Conservation (phyloP, 2,113 vertebrate genomes). For the Tringa solitaria region DNA sequence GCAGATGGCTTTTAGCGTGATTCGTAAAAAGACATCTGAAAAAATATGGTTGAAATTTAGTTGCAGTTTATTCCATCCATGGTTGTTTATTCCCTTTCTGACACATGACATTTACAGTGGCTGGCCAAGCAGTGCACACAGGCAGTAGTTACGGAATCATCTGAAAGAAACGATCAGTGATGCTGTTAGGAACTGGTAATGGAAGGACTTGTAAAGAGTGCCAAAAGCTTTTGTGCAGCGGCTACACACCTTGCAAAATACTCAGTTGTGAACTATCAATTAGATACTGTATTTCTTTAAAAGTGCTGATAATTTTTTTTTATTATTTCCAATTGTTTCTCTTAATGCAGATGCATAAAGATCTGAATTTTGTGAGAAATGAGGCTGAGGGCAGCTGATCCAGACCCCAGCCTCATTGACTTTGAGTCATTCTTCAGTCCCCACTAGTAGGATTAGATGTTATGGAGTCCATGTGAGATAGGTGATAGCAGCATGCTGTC, state of each 20-base stretch:
- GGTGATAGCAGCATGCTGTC: not conserved
- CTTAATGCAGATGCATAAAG: not conserved
- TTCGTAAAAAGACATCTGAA: not conserved
- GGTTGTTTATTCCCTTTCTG: not conserved
- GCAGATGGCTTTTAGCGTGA: not conserved
- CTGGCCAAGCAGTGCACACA: not conserved
- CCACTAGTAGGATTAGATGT: not conserved
- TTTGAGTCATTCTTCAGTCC: not conserved
- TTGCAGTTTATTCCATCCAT: not conserved
- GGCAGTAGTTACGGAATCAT: not conserved
- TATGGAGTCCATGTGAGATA: not conserved
- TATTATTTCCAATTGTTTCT: not conserved
- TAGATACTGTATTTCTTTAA: not conserved
- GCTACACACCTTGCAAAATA: not conserved
- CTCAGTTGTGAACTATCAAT: not conserved
- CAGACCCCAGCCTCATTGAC: not conserved
- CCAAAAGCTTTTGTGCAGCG: not conserved
- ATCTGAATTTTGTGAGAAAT: not conserved
- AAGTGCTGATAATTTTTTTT: not conserved
- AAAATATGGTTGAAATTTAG: not conserved
- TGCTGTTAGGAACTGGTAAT: not conserved
- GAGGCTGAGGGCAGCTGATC: not conserved
- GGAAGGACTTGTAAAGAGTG: not conserved
- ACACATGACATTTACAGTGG: not conserved
- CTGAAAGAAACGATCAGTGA: not conserved